A percentile compares a stretch with the other conserved stretches of the same genome.
These are phyloP conservation scores for Cuniculus paca DNA, from an alignment of 2,797 vertebrate species.

Conservation along the genomic window DNA sequence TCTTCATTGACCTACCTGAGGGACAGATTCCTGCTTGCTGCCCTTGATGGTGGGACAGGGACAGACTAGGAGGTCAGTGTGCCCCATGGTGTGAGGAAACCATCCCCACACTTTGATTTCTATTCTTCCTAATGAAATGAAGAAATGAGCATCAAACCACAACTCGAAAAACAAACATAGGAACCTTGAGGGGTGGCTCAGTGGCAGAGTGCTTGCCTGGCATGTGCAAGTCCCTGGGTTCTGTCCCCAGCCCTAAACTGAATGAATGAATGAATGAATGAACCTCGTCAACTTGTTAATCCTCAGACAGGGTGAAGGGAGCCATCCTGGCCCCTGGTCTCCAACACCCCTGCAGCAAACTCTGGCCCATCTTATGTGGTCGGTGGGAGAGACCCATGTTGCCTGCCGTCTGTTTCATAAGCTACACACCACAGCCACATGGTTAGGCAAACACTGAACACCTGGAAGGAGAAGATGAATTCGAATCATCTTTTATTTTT, in stretches of 20 bases:
- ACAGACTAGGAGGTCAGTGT: background rate
- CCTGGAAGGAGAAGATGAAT: slow-evolving; percentile 49
- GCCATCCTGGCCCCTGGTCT: background rate
- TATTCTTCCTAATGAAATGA: background rate
- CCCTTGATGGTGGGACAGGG: background rate
- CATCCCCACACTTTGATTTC: background rate
- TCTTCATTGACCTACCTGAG: background rate
- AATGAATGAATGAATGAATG: background rate
- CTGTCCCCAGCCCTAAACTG: background rate
- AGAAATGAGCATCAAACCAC: background rate
- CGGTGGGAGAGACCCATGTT: background rate
- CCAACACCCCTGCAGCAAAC: background rate
- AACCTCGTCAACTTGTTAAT: background rate
- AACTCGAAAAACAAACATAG: no score
- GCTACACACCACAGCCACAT: background rate
- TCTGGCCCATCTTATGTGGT: background rate
- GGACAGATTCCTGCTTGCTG: background rate
- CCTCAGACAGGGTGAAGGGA: background rate
- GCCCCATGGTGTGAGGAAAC: background rate
- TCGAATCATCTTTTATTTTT: background rate
- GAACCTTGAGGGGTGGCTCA: background rate
- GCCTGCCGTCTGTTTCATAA: background rate
- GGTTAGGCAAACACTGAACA: background rate
- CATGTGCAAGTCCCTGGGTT: background rate
- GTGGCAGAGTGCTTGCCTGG: background rate